Conservation (phyloP, 2,113 vertebrate species). For the Pungitius pungitius region DNA sequence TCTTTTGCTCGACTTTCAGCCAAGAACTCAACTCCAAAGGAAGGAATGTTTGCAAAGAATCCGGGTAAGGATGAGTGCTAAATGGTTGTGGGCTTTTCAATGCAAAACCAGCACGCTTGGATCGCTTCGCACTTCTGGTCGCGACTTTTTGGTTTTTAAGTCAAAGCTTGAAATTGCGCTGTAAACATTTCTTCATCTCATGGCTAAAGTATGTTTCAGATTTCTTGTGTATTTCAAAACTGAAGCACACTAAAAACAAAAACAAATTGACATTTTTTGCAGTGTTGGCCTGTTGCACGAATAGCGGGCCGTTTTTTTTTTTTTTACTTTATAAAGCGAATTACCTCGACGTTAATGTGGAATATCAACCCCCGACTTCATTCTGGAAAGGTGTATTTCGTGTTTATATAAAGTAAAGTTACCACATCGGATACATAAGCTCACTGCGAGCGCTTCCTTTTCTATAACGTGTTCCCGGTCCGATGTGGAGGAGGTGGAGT, state of each 20-base stretch:
- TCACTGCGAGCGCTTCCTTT: background rate
- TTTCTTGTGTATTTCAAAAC: background rate
- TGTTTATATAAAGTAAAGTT: background rate
- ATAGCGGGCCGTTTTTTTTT: constrained; percentile 10
- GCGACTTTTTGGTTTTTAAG: background rate
- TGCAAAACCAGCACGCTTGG: background rate
- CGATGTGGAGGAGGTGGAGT: constrained; percentile 47
- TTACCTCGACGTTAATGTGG: background rate
- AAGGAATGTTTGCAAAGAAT: constrained; percentile 81
- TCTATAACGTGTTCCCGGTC: constrained; percentile 32
- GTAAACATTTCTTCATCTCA: background rate
- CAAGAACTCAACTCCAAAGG: constrained; percentile 83
- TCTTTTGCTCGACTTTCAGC: constrained; percentile 69
- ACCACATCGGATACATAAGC: background rate
- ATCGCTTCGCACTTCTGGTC: background rate
- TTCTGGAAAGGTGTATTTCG: background rate
- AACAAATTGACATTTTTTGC: background rate
- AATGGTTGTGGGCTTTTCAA: background rate
- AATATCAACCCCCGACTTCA: background rate
- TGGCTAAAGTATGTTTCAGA: background rate
- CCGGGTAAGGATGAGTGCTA: constrained; percentile 73
- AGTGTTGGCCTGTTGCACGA: constrained; percentile 5
- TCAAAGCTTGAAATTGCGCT: background rate
- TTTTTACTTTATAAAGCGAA: constrained; percentile 19
- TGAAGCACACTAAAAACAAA: background rate